Evolutionary conservation across 2,797 vertebrate species (phyloP), one percentile per base, ranked within the genome.

Genomic region (Coregonus suidteri): DNA sequence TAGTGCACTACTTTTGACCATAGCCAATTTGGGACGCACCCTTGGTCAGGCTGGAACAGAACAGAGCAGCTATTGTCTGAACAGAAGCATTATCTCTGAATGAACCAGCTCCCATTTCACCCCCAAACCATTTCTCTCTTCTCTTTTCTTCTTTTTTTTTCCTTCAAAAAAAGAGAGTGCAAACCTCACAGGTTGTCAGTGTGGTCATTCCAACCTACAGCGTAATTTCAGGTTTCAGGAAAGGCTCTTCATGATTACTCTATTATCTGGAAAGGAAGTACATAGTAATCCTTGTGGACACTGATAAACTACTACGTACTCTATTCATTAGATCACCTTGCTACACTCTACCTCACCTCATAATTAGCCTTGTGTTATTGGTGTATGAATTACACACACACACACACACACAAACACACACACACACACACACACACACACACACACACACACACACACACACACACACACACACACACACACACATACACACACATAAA

Each of bases 21-120:
- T 34, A 66, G 11, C 3, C 3, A 2, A 66, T 16, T 34, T 62
- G 56, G 56, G 56, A 62, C 25, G 4, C 65, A 66, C 7, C 3
- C 69, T 25, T 30, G 30, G 70, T 54, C 71, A 31, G 18, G 18
- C 9, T 6, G 35, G 53, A 68, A 69, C 53, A 78, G 77, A 67
- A 37, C 65, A 78, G 72, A 54, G 30, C 30, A 41, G 65, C 78
- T 31, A 75, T 66, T 79, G 78, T 79, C 54, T 20, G 59, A 62
- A 41, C 70, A 13, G 76, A 37, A 54, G 18, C 35, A 66, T 20
- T 53, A 31, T 54, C 65, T 65, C 70, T 65, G 56, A 51, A 35
- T 3, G 18, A 77, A n/a, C 4, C 47, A 66, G 70, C 16, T 77
- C 70, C 16, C 9, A 34, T 77, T 77, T 53, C 76, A 34, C 20